A percentile compares a stretch with the other conserved stretches of the same genome.
Conservation (phyloP, 2,797 vertebrate species). For the Galago senegalensis region DNA sequence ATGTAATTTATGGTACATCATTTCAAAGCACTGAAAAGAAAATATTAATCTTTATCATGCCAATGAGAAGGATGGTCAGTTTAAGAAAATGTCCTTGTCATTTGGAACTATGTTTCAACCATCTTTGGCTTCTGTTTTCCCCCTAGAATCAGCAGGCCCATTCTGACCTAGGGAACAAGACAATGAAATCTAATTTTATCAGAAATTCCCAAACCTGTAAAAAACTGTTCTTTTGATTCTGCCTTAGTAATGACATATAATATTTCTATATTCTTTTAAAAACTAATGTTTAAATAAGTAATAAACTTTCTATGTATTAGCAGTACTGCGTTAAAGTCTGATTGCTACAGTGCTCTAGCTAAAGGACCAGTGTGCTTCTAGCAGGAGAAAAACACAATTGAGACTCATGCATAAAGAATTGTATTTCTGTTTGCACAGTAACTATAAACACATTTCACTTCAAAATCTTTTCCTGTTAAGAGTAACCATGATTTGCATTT, state of each 20-base stretch:
- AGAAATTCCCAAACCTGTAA: neutral
- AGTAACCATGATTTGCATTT: neutral
- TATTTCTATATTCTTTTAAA: neutral
- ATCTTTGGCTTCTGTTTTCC: neutral
- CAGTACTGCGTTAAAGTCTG: neutral
- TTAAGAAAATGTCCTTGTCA: slow-evolving; percentile 42
- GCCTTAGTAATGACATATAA: neutral
- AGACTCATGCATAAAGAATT: neutral
- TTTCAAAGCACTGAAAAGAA: slow-evolving; percentile 8
- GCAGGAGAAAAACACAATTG: neutral
- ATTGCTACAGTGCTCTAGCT: neutral
- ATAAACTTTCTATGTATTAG: neutral
- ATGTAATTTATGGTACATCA: neutral
- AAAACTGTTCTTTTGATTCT: neutral
- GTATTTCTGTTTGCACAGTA: slow-evolving; percentile 14
- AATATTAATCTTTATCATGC: neutral
- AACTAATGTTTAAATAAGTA: neutral
- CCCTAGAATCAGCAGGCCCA: neutral
- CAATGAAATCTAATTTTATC: slow-evolving; percentile 1
- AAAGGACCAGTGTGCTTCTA: neutral
- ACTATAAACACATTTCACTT: slow-evolving; percentile 46
- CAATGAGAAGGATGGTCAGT: neutral
- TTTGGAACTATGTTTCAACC: slow-evolving; percentile 31
- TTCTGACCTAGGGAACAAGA: neutral
- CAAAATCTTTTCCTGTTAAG: neutral